phyloP scores from a whole-genome alignment of 53 echinoderm and acorn worm species.

The Patiria pectinifera region DNA sequence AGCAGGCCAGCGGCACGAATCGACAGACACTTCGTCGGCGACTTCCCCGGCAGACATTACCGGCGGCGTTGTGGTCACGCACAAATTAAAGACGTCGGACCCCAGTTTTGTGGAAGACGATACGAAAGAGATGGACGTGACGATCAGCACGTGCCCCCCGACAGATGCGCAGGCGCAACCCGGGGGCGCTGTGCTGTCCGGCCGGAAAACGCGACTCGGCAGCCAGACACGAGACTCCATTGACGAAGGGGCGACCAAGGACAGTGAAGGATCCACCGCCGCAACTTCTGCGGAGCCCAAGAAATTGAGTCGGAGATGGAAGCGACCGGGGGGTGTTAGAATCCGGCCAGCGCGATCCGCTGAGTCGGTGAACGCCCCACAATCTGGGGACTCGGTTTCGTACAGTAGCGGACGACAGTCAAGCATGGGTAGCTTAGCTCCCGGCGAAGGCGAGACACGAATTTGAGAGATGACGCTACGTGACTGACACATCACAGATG shows the following conservation, averaged over 20 bases:
- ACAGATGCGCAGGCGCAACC: conserved; percentile 47
- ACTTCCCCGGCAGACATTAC: conserved; percentile 84
- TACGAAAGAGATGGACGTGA: conserved; percentile 30
- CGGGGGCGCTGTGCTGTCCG: neutral
- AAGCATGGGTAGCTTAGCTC: conserved; percentile 47
- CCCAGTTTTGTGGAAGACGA: conserved; percentile 61
- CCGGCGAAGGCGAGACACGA: conserved; percentile 48
- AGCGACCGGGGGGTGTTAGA: conserved; percentile 52
- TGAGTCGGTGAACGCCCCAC: conserved; percentile 42
- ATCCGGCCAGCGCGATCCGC: conserved; percentile 58
- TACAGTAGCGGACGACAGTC: conserved; percentile 59
- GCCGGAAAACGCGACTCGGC: conserved; percentile 12
- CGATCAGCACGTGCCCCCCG: conserved; percentile 42
- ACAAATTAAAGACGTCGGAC: conserved; percentile 62
- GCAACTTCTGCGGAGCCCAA: conserved; percentile 27
- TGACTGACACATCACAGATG: conserved; percentile 21
- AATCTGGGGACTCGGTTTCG: conserved; percentile 47
- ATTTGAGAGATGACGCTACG: conserved; percentile 24
- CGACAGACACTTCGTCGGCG: conserved; percentile 77
- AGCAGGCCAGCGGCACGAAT: conserved; percentile 62
- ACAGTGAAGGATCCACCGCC: conserved; percentile 3
- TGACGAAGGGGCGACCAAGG: conserved; percentile 29
- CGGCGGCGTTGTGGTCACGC: conserved; percentile 16
- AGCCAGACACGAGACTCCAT: conserved; percentile 15
- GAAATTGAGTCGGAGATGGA: conserved; percentile 53